A percentile compares a stretch with the other conserved stretches of the same genome.
phyloP scores from a whole-genome alignment of 2,797 vertebrate species.

The Pseudochromis fuscus region DNA sequence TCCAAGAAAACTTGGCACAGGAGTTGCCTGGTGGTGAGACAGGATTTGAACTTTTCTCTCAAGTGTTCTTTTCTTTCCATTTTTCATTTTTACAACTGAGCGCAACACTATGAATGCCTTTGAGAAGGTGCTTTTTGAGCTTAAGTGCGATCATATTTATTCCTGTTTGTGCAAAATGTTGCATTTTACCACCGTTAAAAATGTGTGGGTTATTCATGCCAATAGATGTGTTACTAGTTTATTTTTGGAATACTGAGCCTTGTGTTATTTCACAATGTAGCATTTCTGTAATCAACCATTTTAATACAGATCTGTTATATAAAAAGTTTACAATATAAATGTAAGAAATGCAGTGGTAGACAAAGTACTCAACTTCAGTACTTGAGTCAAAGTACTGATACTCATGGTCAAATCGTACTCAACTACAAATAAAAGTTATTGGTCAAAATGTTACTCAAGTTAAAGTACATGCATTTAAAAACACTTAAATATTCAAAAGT shows the following conservation, averaged over 20 bases:
- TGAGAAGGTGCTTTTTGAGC: background rate
- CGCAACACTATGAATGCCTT: slow-evolving; percentile 5
- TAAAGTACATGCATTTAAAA: no score
- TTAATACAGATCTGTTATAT: no score
- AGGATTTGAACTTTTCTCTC: background rate
- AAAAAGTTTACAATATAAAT: background rate
- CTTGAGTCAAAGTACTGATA: no score
- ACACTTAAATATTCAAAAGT: no score
- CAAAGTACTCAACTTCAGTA: no score
- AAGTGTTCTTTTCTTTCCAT: background rate
- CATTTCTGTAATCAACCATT: background rate
- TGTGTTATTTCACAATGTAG: background rate
- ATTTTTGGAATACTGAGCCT: slow-evolving; percentile 1
- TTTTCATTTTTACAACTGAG: background rate
- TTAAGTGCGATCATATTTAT: background rate
- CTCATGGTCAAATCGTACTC: no score
- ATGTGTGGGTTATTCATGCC: background rate
- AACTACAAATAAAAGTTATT: no score
- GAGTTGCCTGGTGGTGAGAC: background rate
- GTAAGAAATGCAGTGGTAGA: no score
- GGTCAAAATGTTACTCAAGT: no score
- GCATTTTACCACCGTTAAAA: background rate
- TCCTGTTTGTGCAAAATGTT: background rate
- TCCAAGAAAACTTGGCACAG: background rate
- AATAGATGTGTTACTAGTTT: background rate